These are phyloP conservation scores for Drosophila prolongata DNA, from an alignment of 2,888 invertebrate genomes.

Conservation along the genomic window DNA sequence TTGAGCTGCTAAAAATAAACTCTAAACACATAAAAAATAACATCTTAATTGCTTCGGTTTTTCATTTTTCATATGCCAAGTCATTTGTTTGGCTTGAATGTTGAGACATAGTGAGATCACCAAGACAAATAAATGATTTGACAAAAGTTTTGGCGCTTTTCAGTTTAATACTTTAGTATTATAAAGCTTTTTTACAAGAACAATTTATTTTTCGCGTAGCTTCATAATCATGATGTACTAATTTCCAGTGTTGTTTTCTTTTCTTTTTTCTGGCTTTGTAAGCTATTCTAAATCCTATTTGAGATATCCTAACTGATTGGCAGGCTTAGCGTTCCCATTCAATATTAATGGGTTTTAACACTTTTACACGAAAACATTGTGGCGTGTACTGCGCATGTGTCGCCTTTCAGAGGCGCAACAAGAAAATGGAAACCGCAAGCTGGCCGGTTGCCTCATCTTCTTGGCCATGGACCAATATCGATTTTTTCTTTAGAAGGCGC, in stretches of 20 bases:
- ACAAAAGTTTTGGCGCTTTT: constrained; percentile 3
- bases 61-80: constrained; percentile 30
- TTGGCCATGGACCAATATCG: constrained; percentile 37
- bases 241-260: not conserved
- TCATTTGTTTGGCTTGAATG: constrained; percentile 36
- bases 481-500: constrained; percentile 14
- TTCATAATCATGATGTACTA: not conserved
- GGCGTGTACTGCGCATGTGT: constrained; percentile 26
- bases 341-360: constrained; percentile 31
- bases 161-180: too few relatives aligned
- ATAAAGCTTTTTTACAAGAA: too few relatives aligned
- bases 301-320: constrained; percentile 33
- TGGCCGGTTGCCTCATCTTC: constrained; percentile 13
- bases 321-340: constrained; percentile 16
- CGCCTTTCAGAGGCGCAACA: constrained; percentile 30
- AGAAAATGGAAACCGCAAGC: constrained; percentile 24
- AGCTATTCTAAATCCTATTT: constrained; percentile 8
- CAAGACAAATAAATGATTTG: constrained; percentile 22
- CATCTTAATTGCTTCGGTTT: constrained; percentile 36
- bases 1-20: constrained; percentile 30
- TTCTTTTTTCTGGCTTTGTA: not conserved
- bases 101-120: constrained; percentile 19
- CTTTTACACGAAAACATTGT: constrained; percentile 18
- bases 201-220: not conserved
- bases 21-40: constrained; percentile 17